These are phyloP conservation scores for Ceratotherium simum DNA, from an alignment of 2,113 vertebrate genomes.

Conservation along the genomic window DNA sequence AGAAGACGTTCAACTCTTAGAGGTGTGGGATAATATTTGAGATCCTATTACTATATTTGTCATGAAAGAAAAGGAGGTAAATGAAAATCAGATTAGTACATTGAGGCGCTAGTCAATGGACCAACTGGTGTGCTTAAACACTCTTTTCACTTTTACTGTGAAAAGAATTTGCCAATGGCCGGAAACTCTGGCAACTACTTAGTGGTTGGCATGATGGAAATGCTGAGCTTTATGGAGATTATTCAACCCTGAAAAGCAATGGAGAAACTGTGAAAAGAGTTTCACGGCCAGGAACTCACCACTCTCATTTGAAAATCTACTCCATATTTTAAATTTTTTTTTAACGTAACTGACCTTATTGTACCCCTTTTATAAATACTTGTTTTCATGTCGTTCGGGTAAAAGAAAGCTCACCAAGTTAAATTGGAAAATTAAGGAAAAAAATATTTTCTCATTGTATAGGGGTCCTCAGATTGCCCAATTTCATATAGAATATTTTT, in stretches of 20 bases:
- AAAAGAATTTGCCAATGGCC: not conserved
- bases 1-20: not conserved
- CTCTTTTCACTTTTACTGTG: not conserved
- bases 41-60: not conserved
- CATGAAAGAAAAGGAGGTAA: not conserved
- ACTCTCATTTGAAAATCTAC: constrained; percentile 73
- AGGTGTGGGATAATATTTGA: not conserved
- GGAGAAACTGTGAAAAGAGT: not conserved
- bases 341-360: constrained; percentile 53
- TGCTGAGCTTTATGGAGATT: not conserved
- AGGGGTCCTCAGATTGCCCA: constrained; percentile 77
- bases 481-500: constrained; percentile 82
- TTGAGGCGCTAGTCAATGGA: not conserved
- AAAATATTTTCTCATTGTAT: constrained; percentile 83
- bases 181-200: not conserved
- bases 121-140: not conserved
- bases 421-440: constrained; percentile 74
- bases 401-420: constrained; percentile 79
- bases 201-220: not conserved
- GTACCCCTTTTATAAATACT: constrained; percentile 72
- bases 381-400: constrained; percentile 70
- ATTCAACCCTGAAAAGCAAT: not conserved
- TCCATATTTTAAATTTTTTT: constrained; percentile 74
- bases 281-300: constrained; percentile 11
- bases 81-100: not conserved